These are phyloP conservation scores for Cepphus grylle DNA, from an alignment of 2,113 vertebrate species.

Conservation along the genomic window DNA sequence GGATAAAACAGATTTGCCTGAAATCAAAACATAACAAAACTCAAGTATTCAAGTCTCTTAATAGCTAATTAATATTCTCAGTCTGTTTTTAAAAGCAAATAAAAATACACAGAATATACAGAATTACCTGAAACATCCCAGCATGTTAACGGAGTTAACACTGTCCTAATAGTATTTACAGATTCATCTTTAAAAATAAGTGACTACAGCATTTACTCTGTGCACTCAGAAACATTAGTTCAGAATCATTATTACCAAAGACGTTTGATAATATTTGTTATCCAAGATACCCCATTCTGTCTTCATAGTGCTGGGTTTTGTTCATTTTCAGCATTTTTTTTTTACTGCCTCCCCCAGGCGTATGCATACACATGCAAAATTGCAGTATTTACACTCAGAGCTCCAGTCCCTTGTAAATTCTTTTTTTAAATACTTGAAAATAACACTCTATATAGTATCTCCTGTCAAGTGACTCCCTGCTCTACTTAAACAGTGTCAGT, in stretches of 20 bases:
- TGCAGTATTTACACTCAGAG: background rate
- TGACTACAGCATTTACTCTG: background rate
- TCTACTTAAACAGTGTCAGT: background rate
- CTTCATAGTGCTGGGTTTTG: fast-evolving
- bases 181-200: background rate
- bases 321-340: background rate
- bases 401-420: background rate
- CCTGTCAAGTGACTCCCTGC: background rate
- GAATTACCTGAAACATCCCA: background rate
- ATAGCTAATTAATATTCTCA: background rate
- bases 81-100: background rate
- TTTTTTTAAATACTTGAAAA: background rate
- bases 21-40: background rate
- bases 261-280: background rate
- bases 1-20: background rate
- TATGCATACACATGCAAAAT: background rate
- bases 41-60: background rate
- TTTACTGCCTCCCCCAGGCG: background rate
- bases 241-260: background rate
- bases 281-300: background rate
- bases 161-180: background rate
- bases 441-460: background rate
- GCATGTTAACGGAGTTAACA: background rate
- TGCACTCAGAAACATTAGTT: background rate
- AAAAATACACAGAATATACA: background rate